Conservation (phyloP, 2,888 invertebrate species). For the Glyphotaelius pellucidus region DNA sequence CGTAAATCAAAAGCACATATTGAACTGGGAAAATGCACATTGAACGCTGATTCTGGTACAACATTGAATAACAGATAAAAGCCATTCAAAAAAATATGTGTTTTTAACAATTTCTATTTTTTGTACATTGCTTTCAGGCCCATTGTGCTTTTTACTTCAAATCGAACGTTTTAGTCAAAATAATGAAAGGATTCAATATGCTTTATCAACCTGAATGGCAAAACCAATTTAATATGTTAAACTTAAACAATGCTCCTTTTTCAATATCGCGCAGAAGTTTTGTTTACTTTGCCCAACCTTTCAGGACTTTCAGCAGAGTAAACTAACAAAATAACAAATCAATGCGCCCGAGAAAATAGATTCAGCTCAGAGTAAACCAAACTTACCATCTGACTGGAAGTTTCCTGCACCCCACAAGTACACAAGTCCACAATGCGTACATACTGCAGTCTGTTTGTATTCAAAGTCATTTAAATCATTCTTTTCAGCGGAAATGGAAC, state of each 20-base stretch:
- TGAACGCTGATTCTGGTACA: not conserved
- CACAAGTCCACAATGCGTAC: slow-evolving; percentile 22
- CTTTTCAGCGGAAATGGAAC: not conserved
- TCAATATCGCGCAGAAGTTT: slow-evolving; percentile 49
- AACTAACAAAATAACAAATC: slow-evolving; percentile 57
- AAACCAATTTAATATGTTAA: slow-evolving; percentile 50
- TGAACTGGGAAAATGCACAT: not conserved
- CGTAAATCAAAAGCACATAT: not conserved
- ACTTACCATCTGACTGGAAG: slow-evolving; percentile 45
- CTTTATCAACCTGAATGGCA: slow-evolving; percentile 14
- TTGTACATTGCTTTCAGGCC: not conserved
- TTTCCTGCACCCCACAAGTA: slow-evolving; percentile 42
- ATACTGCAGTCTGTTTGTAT: slow-evolving; percentile 22
- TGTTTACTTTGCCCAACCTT: slow-evolving; percentile 52
- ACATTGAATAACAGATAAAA: not conserved
- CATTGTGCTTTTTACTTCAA: not conserved
- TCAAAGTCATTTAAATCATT: slow-evolving; percentile 13
- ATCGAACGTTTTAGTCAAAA: not conserved
- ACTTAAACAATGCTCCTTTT: slow-evolving; percentile 51
- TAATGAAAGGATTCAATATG: not conserved
- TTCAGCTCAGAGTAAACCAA: slow-evolving; percentile 53
- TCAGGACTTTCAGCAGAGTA: slow-evolving; percentile 6
- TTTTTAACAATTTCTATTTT: not conserved
- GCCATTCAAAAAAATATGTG: not conserved
- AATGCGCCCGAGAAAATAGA: slow-evolving; percentile 56